Base-by-base conservation (phyloP, 2,888 invertebrate genomes). In the Lepetodrilus schrolli region DNA sequence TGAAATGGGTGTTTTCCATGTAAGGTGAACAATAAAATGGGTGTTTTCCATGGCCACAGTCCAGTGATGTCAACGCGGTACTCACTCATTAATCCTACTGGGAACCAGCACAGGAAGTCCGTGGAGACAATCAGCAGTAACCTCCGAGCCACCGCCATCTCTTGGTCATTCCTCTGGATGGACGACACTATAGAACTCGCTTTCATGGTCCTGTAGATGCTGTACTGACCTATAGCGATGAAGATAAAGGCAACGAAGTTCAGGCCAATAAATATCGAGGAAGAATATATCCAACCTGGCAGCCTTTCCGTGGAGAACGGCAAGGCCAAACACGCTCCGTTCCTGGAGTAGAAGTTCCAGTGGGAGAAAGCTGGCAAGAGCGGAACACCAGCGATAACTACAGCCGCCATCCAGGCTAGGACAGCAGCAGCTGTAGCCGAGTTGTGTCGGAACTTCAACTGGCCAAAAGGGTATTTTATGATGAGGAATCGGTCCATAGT, bases 401-500 rank as follows among this genome's bases (percentile, higher is more conserved):
- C 66, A 4, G 85, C 83, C 4, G 80, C 13, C 4, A 82, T 21
- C 89, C 89, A 90, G 0, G 82, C 79, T 1, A 73, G 30, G 0
- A 73, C 30, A 8, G 83, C 80, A 1, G 82, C 65, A 65, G 75
- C 74, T 21, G 85, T 77, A 3, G 86, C 82, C 4, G 73, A 78
- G 17, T 77, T 78, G 5, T 77, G 48, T 5, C 81, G 84, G 37
- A 89, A 82, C 20, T 72, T 66, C 10, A 72, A 30, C 17, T 73
- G 74, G 7, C 77, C 91, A 66, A 93, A 88, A 17, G 93, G 93
- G 76, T 92, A 91, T 17, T 93, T 92, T 36, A 93, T 93, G 0
- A 93, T 93, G 78, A 93, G 91, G 80, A 93, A 92, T 8, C 93
- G 91, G 85, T 93, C 93, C 90, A 93, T 92, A 0, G 93, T 93